Base-by-base conservation (phyloP, 2,113 vertebrate species). In the Laticauda laticaudata region DNA sequence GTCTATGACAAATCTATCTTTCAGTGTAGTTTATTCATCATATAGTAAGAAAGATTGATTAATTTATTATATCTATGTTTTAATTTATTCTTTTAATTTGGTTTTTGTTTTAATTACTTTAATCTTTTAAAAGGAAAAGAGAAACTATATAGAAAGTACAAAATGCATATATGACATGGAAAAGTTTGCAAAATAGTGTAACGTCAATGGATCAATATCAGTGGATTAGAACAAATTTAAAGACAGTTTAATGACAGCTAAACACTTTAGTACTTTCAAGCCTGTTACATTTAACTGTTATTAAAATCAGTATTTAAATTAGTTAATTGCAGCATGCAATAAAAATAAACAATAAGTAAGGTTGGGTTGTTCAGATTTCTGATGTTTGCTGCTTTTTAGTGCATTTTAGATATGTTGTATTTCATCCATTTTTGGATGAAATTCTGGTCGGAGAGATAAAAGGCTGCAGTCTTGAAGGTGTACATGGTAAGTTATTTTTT, bases 371-470 rank as follows among this genome's bases (percentile, higher is more conserved):
- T 81, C 34, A 81, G 69, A 81, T 81, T 81, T 81, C 39, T 81
- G 34, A 81, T 81, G 34, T 20, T 21, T 55, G 69, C 14, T 23
- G 53, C 0, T 81, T 39, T 93, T 14, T 95, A 99, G 99, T 99
- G 85, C 98, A 99, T 92, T 99, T 99, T 94, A 97, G 98, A 51
- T 99, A 98, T 0, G 98, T 99, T 39, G 98, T 99, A 53, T 99
- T 99, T 94, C 98, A 98, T 81, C 99, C 92, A 98, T 99, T 99
- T 95, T 97, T 99, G 93, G 99, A 99, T 0, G 98, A 99, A 97
- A 98, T 99, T 86, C 97, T 99, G 85, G 96, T 98, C 0, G 99
- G 99, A 23, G 98, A 98, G 95, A 99, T 99, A 93, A 99, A 98
- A 96, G 98, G 98, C 95, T 99, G 99, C 97, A 99, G 99, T 94